Base-by-base conservation (phyloP, 2,888 invertebrate genomes). In the Hydriomena furcata region DNA sequence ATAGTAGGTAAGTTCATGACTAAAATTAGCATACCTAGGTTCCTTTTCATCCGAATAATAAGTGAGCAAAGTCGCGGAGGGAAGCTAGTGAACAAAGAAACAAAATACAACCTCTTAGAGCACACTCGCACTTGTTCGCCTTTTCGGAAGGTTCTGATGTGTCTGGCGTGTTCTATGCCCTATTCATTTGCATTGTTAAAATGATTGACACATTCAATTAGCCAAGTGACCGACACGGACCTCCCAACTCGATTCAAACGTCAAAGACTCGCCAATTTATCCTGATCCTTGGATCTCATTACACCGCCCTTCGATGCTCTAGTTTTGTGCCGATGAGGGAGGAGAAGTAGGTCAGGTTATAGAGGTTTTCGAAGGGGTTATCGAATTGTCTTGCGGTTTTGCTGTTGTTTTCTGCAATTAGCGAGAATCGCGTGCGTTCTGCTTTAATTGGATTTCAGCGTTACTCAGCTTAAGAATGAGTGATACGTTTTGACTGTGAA, bases 161-260 rank as follows among this genome's bases (percentile, higher is more conserved):
- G 55, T 60, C 60, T 82, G 82, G 85, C 52, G 63, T 69, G 72
- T 71, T 76, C 77, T 81, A 79, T 81, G 79, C 83, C 78, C 85
- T 83, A 87, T 89, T 91, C 85, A 89, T 92, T 92, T 91, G 88
- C 90, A 91, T 93, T 93, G 93, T 94, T 94, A 94, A 92, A 91
- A 91, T 94, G 94, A 94, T 94, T 94, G 94, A 93, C 94, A 94
- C 91, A 92, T 94, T 94, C 94, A 94, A 94, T 94, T 94, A 94
- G 93, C 84, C 81, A 87, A 89, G 91, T 92, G 92, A 92, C 91
- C 91, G 91, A 76, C n/a, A n/a, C 81, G 83, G 89, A 91, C 90
- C 91, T 91, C 91, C 91, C 91, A 90, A 78, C 86, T 79, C 66
- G 80, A 81, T 79, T 79, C 81, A 76, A 76, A 77, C 41, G 10